These are phyloP conservation scores for Heterotis niloticus DNA, from an alignment of 2,113 vertebrate genomes.

Conservation along the genomic window DNA sequence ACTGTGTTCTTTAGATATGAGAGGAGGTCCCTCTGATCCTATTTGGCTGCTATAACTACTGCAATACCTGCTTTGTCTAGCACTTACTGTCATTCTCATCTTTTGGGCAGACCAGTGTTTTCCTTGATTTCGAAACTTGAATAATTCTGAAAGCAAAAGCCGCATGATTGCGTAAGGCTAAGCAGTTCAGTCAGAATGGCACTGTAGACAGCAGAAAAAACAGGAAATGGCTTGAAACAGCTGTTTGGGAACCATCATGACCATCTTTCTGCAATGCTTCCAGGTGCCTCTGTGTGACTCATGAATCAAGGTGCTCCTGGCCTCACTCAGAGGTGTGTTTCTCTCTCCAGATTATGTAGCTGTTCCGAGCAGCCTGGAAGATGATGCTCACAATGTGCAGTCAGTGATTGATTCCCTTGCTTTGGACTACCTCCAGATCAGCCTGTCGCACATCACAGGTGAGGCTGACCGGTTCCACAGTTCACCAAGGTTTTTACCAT, in stretches of 20 bases:
- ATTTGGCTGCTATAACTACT: too few species aligned
- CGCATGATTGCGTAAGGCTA: too few species aligned
- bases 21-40: too few species aligned
- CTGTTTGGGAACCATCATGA: not conserved
- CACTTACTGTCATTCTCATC: too few species aligned
- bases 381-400: slow-evolving; percentile 87
- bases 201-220: not conserved
- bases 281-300: not conserved
- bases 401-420: slow-evolving; percentile 92
- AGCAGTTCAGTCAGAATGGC: not conserved
- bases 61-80: too few species aligned
- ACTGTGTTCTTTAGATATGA: too few species aligned
- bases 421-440: slow-evolving; percentile 94
- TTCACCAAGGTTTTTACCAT: not conserved
- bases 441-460: slow-evolving; percentile 96
- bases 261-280: not conserved
- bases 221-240: not conserved
- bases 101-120: too few species aligned
- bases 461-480: slow-evolving; percentile 15
- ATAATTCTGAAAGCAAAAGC: too few species aligned
- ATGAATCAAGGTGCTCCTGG: slow-evolving; percentile 2
- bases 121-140: too few species aligned
- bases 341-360: slow-evolving; percentile 74
- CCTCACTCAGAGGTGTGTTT: slow-evolving; percentile 10
- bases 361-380: slow-evolving; percentile 73